These are phyloP conservation scores for Crax fasciolata DNA, from an alignment of 2,797 vertebrate species.

Conservation along the genomic window DNA sequence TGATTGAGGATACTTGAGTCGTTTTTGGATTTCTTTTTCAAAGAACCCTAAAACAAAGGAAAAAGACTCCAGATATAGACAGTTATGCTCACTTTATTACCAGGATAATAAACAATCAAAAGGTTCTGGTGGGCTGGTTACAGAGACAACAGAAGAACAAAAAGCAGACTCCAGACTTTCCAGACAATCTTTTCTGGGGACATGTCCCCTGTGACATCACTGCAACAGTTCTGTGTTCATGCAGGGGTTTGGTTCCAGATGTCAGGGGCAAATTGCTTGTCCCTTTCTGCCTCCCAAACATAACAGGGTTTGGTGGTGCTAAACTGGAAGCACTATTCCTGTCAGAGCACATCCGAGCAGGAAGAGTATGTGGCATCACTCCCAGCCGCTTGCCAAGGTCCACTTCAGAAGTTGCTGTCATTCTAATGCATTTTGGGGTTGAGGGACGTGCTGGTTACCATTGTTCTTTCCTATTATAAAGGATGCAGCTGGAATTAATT, in stretches of 20 bases:
- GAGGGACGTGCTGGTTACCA: not conserved
- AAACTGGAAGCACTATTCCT: not conserved
- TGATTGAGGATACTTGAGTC: not conserved
- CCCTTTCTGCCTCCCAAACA: not conserved
- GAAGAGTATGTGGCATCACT: not conserved
- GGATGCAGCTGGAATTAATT: not conserved
- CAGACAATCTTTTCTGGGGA: not conserved
- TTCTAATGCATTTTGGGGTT: not conserved
- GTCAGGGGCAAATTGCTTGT: not conserved
- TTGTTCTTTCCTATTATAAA: not conserved
- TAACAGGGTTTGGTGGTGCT: not conserved
- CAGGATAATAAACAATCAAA: not conserved
- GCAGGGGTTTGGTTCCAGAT: not conserved
- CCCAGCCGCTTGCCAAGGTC: not conserved
- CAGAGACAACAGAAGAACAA: not conserved
- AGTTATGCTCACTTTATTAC: not conserved
- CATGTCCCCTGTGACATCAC: not conserved
- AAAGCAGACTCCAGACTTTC: not conserved
- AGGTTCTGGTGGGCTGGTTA: not conserved
- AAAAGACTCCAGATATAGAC: not conserved
- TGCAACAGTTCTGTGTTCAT: not conserved
- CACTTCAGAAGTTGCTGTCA: not conserved
- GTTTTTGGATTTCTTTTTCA: not conserved
- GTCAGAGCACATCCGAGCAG: not conserved
- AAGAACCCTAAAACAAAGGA: not conserved